A percentile compares a stretch with the other conserved stretches of the same genome.
Conservation (phyloP, 2,113 vertebrate genomes). For the Cranoglanis bouderius region DNA sequence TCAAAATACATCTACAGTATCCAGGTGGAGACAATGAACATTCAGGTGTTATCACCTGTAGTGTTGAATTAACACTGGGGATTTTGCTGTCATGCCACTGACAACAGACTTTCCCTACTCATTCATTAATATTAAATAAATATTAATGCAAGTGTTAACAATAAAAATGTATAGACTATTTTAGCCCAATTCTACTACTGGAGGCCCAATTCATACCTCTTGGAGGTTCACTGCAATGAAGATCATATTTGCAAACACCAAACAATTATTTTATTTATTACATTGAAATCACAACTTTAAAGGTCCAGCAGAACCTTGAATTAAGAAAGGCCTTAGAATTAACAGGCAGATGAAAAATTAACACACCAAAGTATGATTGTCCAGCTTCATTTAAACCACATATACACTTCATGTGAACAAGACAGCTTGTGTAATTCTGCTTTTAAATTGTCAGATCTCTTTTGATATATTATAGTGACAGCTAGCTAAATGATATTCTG, state of each 20-base stretch:
- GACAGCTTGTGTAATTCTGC: neutral
- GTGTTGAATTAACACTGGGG: neutral
- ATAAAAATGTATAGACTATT: neutral
- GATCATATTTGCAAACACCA: neutral
- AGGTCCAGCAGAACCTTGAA: neutral
- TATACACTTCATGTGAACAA: neutral
- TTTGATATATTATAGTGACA: neutral
- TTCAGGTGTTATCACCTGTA: neutral
- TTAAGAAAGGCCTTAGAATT: constrained; percentile 24
- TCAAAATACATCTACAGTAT: neutral
- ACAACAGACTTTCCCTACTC: neutral
- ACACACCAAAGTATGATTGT: neutral
- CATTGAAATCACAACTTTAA: constrained; percentile 11
- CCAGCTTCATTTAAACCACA: neutral
- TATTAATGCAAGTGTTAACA: neutral
- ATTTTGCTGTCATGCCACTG: neutral
- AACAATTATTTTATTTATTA: constrained; percentile 18
- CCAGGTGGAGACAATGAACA: neutral
- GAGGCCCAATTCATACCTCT: neutral
- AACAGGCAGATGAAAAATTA: constrained; percentile 10
- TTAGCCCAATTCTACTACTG: neutral
- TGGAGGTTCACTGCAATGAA: neutral
- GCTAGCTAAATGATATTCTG: neutral
- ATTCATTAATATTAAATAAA: neutral
- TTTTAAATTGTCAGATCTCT: neutral